Percentiles rank a stretch among this genome's conserved stretches.
Evolutionary conservation across 1,140 invertebrate genomes (phyloP).

Genomic region (Listronotus oregonensis): DNA sequence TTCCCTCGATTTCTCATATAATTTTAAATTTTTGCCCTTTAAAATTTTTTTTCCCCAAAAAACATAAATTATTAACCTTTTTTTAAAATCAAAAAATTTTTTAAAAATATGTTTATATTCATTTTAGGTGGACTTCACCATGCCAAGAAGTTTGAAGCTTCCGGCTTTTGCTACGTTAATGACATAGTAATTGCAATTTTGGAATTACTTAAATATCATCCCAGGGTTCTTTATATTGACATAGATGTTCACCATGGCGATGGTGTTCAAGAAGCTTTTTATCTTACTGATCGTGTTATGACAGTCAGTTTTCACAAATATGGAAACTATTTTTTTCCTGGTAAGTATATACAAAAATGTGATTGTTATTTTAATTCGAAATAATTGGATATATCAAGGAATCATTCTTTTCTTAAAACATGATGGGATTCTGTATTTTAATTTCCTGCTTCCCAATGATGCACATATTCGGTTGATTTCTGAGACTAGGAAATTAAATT

Average conservation of each 20-base stretch:
- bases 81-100: too few species aligned
- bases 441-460: too few species aligned
- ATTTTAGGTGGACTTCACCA: conserved; percentile 93
- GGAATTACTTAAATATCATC: conserved; percentile 94
- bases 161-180: conserved; percentile 96
- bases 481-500: too few species aligned
- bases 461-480: too few species aligned
- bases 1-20: too few species aligned
- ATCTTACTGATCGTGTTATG: conserved; percentile 98
- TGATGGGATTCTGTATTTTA: too few species aligned
- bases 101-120: too few species aligned
- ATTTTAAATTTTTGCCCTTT: too few species aligned
- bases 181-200: conserved; percentile 98
- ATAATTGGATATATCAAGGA: background rate
- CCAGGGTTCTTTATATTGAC: conserved; percentile 96
- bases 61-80: too few species aligned
- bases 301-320: conserved; percentile 99
- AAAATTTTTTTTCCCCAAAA: too few species aligned
- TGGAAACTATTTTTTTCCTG: conserved; percentile 96
- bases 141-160: conserved; percentile 99
- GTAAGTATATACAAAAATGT: conserved; percentile 20
- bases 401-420: too few species aligned
- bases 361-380: background rate
- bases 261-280: conserved; percentile 99
- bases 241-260: conserved; percentile 99